Evolutionary conservation across 2,113 vertebrate species (phyloP).

Genomic region (Petroica traversi): DNA sequence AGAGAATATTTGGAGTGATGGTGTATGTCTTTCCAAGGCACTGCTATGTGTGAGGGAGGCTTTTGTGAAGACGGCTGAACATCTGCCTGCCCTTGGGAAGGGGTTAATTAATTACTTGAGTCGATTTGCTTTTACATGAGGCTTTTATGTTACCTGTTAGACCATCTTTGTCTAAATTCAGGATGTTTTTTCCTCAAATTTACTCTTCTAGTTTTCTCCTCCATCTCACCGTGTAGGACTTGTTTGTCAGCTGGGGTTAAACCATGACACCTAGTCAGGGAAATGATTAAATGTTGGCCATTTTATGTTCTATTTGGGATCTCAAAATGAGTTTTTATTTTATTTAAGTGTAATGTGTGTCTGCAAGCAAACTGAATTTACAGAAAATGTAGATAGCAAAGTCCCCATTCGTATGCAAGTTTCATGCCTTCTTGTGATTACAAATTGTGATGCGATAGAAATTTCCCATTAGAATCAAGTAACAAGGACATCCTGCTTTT

Average conservation of each 20-base stretch:
- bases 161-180: not conserved
- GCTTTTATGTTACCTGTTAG: not conserved
- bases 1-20: not conserved
- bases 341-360: not conserved
- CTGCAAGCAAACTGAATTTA: not conserved
- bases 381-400: not conserved
- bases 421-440: not conserved
- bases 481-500: not conserved
- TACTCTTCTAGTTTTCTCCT: not conserved
- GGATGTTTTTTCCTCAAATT: not conserved
- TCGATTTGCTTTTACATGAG: not conserved
- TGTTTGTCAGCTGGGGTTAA: not conserved
- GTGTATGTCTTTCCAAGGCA: rapidly evolving
- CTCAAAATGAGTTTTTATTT: not conserved
- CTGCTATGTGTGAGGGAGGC: not conserved
- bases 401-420: not conserved
- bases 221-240: not conserved
- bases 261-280: not conserved
- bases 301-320: not conserved
- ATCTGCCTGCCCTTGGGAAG: not conserved
- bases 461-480: not conserved
- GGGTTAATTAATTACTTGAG: not conserved
- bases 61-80: not conserved
- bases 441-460: not conserved
- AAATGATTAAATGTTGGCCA: not conserved